Conservation (phyloP, 2,113 vertebrate genomes). For the Manacus vitellinus region DNA sequence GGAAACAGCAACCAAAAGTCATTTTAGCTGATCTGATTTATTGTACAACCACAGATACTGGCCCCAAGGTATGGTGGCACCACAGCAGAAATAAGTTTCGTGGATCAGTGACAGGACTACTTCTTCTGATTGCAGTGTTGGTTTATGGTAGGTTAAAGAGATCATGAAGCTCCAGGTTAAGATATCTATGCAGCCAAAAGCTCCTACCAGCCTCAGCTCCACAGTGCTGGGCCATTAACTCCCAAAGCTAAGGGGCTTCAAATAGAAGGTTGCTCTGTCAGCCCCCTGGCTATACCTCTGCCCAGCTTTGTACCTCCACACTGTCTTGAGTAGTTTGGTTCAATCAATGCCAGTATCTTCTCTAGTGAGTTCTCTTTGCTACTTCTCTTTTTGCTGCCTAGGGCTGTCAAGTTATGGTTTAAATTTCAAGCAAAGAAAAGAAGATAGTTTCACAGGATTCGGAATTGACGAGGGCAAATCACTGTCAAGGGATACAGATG, state of each 20-base stretch:
- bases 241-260: not conserved
- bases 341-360: not conserved
- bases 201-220: not conserved
- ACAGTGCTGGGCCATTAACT: not conserved
- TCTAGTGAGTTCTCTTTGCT: not conserved
- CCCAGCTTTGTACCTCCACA: not conserved
- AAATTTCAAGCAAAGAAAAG: not conserved
- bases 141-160: not conserved
- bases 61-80: not conserved
- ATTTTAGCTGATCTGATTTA: not conserved
- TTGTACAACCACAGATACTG: not conserved
- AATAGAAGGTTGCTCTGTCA: not conserved
- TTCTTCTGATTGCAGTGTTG: not conserved
- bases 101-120: not conserved
- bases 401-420: not conserved
- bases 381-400: not conserved
- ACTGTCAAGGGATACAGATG: not conserved
- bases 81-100: not conserved
- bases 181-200: not conserved
- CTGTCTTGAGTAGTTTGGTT: not conserved
- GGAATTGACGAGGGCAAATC: not conserved
- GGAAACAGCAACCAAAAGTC: not conserved
- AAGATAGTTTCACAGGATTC: not conserved
- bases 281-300: not conserved
- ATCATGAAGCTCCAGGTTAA: not conserved